Percentiles rank a stretch among this genome's conserved stretches.
Evolutionary conservation across 2,888 invertebrate genomes (phyloP).

Genomic region (Acanthoscelides obtectus): DNA sequence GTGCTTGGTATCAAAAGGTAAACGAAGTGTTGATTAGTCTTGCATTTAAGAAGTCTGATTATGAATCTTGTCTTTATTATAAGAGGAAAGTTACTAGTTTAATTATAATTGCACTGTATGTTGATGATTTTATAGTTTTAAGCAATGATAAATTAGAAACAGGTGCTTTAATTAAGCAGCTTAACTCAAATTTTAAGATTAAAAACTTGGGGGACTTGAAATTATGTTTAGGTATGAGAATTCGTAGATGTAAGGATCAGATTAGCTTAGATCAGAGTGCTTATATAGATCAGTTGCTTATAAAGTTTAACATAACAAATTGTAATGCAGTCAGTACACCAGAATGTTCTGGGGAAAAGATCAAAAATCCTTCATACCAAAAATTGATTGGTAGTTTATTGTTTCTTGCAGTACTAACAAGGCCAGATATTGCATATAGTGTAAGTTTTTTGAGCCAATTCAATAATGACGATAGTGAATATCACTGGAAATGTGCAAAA

Average conservation of each 20-base stretch:
- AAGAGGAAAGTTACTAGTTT: background rate
- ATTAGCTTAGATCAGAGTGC: slow-evolving; percentile 18
- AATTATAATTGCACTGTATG: background rate
- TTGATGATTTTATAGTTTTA: background rate
- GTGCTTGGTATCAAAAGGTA: slow-evolving; percentile 8
- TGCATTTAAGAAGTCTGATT: background rate
- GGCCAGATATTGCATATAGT: slow-evolving; percentile 25
- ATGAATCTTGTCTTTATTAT: background rate
- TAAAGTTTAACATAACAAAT: slow-evolving; percentile 6
- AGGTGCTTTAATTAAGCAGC: slow-evolving; percentile 9
- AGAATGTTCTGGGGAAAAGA: slow-evolving; percentile 7
- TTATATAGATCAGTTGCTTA: slow-evolving; percentile 18
- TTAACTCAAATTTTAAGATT: slow-evolving; percentile 19
- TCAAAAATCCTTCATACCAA: slow-evolving; percentile 14
- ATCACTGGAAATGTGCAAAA: slow-evolving; percentile 19
- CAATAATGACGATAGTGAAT: slow-evolving; percentile 15
- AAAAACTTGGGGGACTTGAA: slow-evolving; percentile 12
- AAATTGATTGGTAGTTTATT: slow-evolving; percentile 20
- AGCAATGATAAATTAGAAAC: background rate
- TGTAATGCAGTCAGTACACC: slow-evolving; percentile 12
- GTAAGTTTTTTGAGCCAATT: slow-evolving; percentile 24
- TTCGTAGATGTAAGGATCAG: slow-evolving; percentile 8
- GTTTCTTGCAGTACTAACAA: slow-evolving; percentile 17
- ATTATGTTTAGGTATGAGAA: slow-evolving; percentile 19
- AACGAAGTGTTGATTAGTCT: slow-evolving; percentile 10